Conservation (phyloP, 1,140 invertebrate species). For the Araneus ventricosus region DNA sequence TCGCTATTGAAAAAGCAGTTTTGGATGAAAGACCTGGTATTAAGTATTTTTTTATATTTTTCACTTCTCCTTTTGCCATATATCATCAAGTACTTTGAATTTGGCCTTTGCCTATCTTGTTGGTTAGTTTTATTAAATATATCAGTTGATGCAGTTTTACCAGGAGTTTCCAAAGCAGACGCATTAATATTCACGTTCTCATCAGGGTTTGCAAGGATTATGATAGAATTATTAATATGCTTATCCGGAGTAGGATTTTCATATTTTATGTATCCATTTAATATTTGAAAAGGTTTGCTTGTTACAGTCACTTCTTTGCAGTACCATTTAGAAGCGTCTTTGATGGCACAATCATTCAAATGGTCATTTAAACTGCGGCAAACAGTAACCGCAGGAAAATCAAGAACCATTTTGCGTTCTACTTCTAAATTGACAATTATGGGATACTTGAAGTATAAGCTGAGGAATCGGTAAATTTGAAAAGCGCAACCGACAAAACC, state of each 20-base stretch:
- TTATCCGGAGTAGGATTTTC: no score
- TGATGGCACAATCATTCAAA: not conserved
- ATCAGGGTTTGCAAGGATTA: no score
- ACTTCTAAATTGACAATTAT: conserved; percentile 30
- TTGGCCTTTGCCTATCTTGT: no score
- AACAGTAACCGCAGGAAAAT: conserved; percentile 55
- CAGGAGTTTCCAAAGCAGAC: no score
- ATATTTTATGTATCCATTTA: no score
- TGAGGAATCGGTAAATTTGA: conserved; percentile 21
- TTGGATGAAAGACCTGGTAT: not conserved
- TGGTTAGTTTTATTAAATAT: no score
- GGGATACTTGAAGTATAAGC: conserved; percentile 36
- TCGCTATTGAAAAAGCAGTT: conserved; percentile 1
- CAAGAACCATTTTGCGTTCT: not conserved
- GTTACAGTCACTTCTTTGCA: no score
- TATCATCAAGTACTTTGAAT: no score
- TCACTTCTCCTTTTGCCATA: not conserved
- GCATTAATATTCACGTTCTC: no score
- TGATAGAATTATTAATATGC: no score
- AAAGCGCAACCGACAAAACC: not conserved
- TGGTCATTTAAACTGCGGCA: conserved; percentile 41
- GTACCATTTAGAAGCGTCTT: not conserved
- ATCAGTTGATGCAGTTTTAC: no score
- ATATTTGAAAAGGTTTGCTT: no score
- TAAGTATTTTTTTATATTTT: not conserved